phyloP scores from a whole-genome alignment of 2,888 invertebrate genomes.

The Sphinx pinastri region DNA sequence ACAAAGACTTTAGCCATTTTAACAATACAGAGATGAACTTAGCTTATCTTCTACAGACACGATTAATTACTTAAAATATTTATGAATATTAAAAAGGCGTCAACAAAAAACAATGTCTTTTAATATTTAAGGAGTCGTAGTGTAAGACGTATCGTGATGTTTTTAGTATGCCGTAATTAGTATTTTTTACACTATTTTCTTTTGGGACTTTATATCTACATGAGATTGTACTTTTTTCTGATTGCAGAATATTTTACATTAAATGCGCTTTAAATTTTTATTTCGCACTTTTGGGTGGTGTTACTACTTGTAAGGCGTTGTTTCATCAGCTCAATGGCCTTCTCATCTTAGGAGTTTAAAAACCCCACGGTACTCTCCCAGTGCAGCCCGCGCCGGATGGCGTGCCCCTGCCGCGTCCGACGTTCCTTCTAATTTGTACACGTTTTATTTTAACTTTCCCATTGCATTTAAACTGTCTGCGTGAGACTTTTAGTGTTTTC shows the following conservation, averaged over 20 bases:
- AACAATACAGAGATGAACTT: not conserved
- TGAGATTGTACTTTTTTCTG: too few species aligned
- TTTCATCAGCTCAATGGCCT: too few species aligned
- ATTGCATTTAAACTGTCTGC: too few species aligned
- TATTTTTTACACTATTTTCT: too few species aligned
- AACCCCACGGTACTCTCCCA: not conserved
- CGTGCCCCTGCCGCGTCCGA: not conserved
- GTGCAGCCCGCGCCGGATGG: not conserved
- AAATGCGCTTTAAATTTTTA: too few species aligned
- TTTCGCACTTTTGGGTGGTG: too few species aligned
- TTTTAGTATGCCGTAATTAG: not conserved
- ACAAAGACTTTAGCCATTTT: not conserved
- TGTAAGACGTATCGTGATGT: not conserved
- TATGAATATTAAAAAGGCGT: not conserved
- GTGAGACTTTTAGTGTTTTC: slow-evolving; percentile 1
- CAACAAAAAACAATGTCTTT: not conserved
- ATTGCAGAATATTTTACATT: too few species aligned
- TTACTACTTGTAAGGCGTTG: too few species aligned
- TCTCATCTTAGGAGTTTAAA: too few species aligned
- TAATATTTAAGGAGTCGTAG: not conserved
- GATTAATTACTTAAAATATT: not conserved
- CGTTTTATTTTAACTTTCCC: slow-evolving; percentile 11
- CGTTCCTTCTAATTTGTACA: slow-evolving; percentile 7
- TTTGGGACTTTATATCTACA: too few species aligned
- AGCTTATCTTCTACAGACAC: not conserved